Percentiles rank a stretch among this genome's conserved stretches.
These are phyloP conservation scores for Frieseomelitta varia DNA, from an alignment of 1,140 invertebrate genomes.

Conservation along the genomic window DNA sequence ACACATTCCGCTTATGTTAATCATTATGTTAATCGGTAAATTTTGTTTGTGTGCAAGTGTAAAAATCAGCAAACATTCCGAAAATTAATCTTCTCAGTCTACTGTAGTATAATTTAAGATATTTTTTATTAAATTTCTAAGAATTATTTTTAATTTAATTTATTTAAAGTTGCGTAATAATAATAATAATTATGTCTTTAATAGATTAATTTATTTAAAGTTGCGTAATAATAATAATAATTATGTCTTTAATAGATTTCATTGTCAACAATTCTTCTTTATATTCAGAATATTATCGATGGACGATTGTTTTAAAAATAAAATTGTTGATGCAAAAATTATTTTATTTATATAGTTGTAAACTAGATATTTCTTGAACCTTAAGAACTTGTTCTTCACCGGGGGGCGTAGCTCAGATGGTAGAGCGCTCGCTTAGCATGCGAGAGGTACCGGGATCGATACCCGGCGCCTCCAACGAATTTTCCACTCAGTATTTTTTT, in stretches of 20 bases:
- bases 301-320: neutral
- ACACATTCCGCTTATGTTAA: no score
- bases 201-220: neutral
- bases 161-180: no score
- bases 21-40: no score
- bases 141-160: neutral
- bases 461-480: constrained; percentile 90
- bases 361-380: no score
- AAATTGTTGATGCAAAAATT: neutral
- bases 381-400: neutral
- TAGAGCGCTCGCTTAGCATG: constrained; percentile 95
- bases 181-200: neutral
- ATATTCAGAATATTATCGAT: neutral
- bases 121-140: neutral
- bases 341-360: rapidly evolving
- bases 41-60: no score
- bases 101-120: no score
- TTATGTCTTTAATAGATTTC: neutral
- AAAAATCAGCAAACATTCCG: no score
- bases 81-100: no score
- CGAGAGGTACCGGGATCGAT: constrained; percentile 93
- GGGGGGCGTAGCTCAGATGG: constrained; percentile 92
- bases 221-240: no score
- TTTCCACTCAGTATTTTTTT: no score
- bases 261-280: neutral